A percentile compares a stretch with the other conserved stretches of the same genome.
phyloP scores from a whole-genome alignment of 2,888 invertebrate species.

The Eledone cirrhosa region DNA sequence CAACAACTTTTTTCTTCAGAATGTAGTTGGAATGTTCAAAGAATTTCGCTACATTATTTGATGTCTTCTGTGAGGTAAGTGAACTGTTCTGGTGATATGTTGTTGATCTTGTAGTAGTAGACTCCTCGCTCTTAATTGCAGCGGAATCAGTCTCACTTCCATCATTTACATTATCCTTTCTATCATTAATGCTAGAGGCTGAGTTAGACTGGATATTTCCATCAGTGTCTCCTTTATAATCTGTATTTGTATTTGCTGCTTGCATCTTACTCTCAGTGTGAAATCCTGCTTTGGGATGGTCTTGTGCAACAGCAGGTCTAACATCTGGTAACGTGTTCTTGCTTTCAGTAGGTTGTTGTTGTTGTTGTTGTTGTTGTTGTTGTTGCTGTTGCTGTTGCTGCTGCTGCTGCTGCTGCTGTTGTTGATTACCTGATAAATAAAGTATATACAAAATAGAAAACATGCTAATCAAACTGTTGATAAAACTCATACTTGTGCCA shows the following conservation, averaged over 20 bases:
- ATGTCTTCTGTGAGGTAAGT: not conserved
- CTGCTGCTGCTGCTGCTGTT: not conserved
- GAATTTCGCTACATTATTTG: not conserved
- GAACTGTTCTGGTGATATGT: too few relatives aligned
- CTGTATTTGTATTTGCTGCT: not conserved
- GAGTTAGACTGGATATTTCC: too few relatives aligned
- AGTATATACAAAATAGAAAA: too few relatives aligned
- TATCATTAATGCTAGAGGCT: not conserved
- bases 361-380: not conserved
- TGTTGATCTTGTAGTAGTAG: slow-evolving; percentile 7
- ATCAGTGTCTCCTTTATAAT: not conserved
- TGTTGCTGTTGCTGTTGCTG: not conserved
- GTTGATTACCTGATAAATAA: not conserved
- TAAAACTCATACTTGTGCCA: too few relatives aligned
- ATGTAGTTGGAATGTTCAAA: slow-evolving; percentile 18
- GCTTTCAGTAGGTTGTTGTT: not conserved
- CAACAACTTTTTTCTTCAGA: slow-evolving; percentile 37
- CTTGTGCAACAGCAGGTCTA: not conserved
- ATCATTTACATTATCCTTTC: not conserved
- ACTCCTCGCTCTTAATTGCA: not conserved
- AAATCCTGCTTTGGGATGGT: slow-evolving; percentile 20
- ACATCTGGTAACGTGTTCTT: not conserved
- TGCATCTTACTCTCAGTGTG: slow-evolving; percentile 28
- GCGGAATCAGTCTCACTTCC: not conserved
- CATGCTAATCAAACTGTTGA: too few relatives aligned